A percentile compares a stretch with the other conserved stretches of the same genome.
Evolutionary conservation across 2,888 invertebrate species (phyloP).

Genomic region (Acanthosepion pharaonis): DNA sequence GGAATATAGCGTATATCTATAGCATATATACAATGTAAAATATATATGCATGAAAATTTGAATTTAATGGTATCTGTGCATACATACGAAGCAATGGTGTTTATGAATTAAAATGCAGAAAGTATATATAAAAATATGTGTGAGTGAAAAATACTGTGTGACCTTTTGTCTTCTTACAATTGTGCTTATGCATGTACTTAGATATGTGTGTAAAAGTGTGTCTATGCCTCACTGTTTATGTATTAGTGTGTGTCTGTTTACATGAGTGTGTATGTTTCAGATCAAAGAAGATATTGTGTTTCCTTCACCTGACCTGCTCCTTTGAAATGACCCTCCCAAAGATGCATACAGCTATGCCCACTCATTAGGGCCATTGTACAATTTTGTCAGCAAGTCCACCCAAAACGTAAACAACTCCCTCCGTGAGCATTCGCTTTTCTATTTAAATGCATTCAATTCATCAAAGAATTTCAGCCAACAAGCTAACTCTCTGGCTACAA

Average conservation of each 20-base stretch:
- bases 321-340: conserved; percentile 22
- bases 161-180: not conserved
- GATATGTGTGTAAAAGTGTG: not conserved
- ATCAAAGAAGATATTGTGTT: conserved; percentile 4
- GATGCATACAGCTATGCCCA: not conserved
- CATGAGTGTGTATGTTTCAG: not conserved
- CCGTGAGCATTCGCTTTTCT: not conserved
- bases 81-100: no score
- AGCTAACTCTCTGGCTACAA: not conserved
- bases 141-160: not conserved
- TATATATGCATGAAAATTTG: not conserved
- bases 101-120: no score
- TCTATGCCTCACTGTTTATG: not conserved
- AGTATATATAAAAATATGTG: not conserved
- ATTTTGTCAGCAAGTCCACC: conserved; percentile 33
- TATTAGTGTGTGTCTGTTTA: not conserved
- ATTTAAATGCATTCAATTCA: conserved; percentile 1
- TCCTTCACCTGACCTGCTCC: not conserved
- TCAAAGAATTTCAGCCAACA: conserved; percentile 11
- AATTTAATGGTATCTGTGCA: not conserved
- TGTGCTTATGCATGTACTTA: not conserved
- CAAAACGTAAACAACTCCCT: not conserved
- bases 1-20: not conserved
- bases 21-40: not conserved
- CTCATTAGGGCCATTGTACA: conserved; percentile 22